Percentiles rank a stretch among this genome's conserved stretches.
These are phyloP conservation scores for Phrynosoma blainvillii DNA, from an alignment of 2,113 vertebrate species.

Conservation along the genomic window DNA sequence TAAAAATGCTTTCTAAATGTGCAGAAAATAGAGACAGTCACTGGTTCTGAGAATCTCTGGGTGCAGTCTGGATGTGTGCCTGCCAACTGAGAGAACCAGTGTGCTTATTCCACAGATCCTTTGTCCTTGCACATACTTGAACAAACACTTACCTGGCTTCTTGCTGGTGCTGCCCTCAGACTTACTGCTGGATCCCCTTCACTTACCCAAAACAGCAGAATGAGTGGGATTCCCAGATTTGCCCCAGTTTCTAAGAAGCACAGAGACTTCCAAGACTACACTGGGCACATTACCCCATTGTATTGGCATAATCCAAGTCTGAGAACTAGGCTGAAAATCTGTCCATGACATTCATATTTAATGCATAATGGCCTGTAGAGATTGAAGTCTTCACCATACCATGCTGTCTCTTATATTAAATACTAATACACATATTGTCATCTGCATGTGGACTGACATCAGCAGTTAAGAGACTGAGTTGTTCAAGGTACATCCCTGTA, in stretches of 20 bases:
- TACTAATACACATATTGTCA: neutral
- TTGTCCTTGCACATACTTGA: neutral
- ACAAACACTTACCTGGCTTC: neutral
- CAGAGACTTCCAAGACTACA: neutral
- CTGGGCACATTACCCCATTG: neutral
- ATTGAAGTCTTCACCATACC: neutral
- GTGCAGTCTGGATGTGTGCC: neutral
- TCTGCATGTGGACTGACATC: neutral
- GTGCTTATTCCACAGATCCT: conserved; percentile 1
- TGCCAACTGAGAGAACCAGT: conserved; percentile 7
- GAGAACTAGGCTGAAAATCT: conserved; percentile 1
- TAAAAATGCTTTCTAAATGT: conserved; percentile 26
- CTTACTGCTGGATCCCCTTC: neutral
- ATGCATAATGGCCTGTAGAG: neutral
- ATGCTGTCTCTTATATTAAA: neutral
- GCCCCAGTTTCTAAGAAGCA: neutral
- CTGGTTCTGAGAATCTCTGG: neutral
- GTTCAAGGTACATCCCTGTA: neutral
- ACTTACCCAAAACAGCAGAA: neutral
- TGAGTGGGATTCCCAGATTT: neutral
- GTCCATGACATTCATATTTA: neutral
- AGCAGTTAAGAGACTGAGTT: neutral
- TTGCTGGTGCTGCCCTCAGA: neutral
- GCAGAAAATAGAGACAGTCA: conserved; percentile 16
- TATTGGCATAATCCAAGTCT: neutral